Conservation (phyloP, 1,140 invertebrate genomes). For the Calosoma granatense region DNA sequence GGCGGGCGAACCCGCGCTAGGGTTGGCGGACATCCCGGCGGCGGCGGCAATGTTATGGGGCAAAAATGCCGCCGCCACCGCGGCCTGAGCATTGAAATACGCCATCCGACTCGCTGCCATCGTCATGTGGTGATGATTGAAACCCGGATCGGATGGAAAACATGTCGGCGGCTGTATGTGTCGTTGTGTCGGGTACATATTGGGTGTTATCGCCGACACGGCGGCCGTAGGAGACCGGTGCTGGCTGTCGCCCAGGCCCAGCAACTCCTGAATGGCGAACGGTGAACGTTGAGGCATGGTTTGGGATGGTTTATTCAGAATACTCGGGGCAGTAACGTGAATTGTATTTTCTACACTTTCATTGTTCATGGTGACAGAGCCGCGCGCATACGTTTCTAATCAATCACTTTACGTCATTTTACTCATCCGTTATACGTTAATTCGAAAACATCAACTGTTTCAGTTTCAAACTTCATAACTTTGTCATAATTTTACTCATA, state of each 20-base stretch:
- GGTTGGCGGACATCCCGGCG: slow-evolving; percentile 29
- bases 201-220: slow-evolving; percentile 34
- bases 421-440: slow-evolving; percentile 10
- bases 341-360: slow-evolving; percentile 31
- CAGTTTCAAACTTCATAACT: no score
- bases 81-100: slow-evolving; percentile 79
- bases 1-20: slow-evolving; percentile 23
- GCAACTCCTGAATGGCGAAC: slow-evolving; percentile 84
- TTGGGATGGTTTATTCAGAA: slow-evolving; percentile 32
- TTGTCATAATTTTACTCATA: no score
- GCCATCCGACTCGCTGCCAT: slow-evolving; percentile 66
- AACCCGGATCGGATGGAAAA: slow-evolving; percentile 34
- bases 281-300: slow-evolving; percentile 74
- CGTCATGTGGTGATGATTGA: slow-evolving; percentile 50
- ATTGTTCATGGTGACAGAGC: slow-evolving; percentile 28
- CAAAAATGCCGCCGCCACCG: slow-evolving; percentile 76
- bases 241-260: slow-evolving; percentile 54
- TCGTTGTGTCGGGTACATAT: slow-evolving; percentile 41
- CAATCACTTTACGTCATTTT: neutral
- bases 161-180: slow-evolving; percentile 36
- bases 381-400: neutral
- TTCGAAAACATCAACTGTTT: neutral
- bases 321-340: slow-evolving; percentile 34
- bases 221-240: slow-evolving; percentile 33
- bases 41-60: slow-evolving; percentile 50